These are phyloP conservation scores for Philotrypesis tridentata DNA, from an alignment of 1,140 invertebrate genomes.

Conservation along the genomic window DNA sequence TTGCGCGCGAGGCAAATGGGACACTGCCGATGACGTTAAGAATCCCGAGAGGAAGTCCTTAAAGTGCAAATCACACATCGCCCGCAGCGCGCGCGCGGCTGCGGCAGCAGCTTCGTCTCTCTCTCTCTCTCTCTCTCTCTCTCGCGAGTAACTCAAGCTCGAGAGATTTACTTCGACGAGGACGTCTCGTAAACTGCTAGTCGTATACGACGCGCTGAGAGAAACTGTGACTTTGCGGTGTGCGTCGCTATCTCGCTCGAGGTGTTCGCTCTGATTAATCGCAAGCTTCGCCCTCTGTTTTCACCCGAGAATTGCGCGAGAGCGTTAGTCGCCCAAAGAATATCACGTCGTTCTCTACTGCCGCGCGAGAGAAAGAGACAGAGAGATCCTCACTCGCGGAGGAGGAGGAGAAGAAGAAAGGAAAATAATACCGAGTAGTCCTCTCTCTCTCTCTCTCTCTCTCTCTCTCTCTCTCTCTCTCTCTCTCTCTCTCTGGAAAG, in stretches of 20 bases:
- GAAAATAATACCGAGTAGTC: background rate
- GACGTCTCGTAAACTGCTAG: background rate
- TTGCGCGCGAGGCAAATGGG: background rate
- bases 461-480: too few species aligned
- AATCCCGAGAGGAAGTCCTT: background rate
- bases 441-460: too few species aligned
- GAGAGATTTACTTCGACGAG: background rate
- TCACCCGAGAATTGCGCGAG: too few species aligned
- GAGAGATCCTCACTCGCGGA: too few species aligned
- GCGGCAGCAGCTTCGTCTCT: background rate
- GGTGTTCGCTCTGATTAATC: background rate
- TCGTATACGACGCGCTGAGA: background rate
- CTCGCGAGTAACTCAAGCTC: background rate
- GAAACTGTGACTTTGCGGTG: background rate
- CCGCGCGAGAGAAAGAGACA: too few species aligned
- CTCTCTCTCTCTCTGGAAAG: background rate
- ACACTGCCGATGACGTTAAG: slow-evolving; percentile 11
- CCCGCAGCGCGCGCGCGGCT: background rate
- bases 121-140: background rate
- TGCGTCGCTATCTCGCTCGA: background rate
- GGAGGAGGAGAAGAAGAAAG: background rate
- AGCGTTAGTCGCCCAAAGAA: too few species aligned
- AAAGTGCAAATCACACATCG: slow-evolving; percentile 21
- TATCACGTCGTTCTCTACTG: too few species aligned
- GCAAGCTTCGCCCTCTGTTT: too few species aligned